These are phyloP conservation scores for Holocentrus rufus DNA, from an alignment of 2,797 vertebrate species.

Conservation along the genomic window DNA sequence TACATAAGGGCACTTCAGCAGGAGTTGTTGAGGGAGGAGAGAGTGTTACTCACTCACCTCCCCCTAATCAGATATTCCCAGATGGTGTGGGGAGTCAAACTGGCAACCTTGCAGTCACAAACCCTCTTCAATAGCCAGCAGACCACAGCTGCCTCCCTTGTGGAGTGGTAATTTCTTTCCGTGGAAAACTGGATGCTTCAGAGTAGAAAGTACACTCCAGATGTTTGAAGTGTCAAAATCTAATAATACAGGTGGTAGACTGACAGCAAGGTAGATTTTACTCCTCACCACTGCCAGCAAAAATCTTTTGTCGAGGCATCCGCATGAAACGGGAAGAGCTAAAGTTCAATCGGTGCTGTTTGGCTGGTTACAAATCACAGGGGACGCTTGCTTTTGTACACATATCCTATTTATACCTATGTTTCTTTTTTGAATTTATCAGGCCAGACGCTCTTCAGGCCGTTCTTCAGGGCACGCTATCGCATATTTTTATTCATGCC, in stretches of 20 bases:
- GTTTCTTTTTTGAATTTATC: no score
- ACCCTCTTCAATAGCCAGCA: slow-evolving; percentile 55
- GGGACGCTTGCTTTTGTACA: slow-evolving; percentile 1
- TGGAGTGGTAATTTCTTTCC: slow-evolving; percentile 61
- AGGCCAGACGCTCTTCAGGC: background rate
- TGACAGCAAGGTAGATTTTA: slow-evolving; percentile 54
- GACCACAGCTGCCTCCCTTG: slow-evolving; percentile 67
- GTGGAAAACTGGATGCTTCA: slow-evolving; percentile 58
- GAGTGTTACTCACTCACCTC: slow-evolving; percentile 45
- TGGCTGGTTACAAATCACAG: slow-evolving; percentile 9
- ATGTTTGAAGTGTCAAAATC: slow-evolving; percentile 73
- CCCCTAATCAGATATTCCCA: slow-evolving; percentile 53
- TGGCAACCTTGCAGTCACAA: slow-evolving; percentile 69
- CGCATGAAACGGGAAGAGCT: background rate
- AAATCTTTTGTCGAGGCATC: slow-evolving; percentile 41
- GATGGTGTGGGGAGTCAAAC: slow-evolving; percentile 70
- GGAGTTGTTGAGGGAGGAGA: slow-evolving; percentile 20
- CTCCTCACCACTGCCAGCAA: slow-evolving; percentile 42
- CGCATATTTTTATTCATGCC: background rate
- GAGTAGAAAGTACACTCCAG: slow-evolving; percentile 71
- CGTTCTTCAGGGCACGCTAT: background rate
- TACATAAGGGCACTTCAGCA: slow-evolving; percentile 44
- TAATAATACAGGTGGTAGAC: slow-evolving; percentile 72
- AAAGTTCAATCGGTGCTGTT: background rate
- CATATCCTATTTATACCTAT: slow-evolving; percentile 5